Conservation (phyloP, 2,113 vertebrate species). For the Mungos mungo region DNA sequence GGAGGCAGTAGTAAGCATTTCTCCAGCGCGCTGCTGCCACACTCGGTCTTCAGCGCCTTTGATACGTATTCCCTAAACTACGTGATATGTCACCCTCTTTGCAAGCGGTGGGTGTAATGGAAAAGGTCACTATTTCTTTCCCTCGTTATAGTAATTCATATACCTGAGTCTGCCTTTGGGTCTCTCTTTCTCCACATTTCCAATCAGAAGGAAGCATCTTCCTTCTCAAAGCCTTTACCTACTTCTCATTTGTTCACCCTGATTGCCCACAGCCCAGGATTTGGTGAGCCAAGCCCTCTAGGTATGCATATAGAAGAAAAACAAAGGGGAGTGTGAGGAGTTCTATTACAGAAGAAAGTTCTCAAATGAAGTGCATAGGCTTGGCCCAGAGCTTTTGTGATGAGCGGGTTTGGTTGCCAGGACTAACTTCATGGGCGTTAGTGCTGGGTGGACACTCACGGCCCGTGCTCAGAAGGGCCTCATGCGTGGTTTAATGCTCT, state of each 20-base stretch:
- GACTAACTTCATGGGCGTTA: background rate
- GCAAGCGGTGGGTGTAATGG: background rate
- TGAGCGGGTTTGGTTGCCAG: background rate
- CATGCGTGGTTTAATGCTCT: background rate
- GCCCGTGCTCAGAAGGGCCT: background rate
- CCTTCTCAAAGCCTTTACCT: constrained; percentile 14
- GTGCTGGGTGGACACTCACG: background rate
- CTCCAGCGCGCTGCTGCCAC: background rate
- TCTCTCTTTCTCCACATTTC: constrained; percentile 4
- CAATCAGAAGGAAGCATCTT: background rate
- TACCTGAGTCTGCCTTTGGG: background rate
- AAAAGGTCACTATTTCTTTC: background rate
- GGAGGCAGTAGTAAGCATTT: background rate
- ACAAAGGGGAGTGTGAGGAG: background rate
- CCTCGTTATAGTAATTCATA: background rate
- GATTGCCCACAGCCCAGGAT: background rate
- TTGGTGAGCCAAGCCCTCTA: background rate
- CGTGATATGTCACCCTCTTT: background rate
- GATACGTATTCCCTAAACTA: background rate
- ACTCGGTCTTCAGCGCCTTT: background rate
- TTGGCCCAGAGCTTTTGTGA: background rate
- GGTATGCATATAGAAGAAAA: background rate
- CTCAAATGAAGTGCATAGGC: background rate
- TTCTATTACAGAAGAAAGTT: background rate
- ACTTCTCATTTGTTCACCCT: background rate